Conservation (phyloP, 2,113 vertebrate genomes). For the Lophochroa leadbeateri region DNA sequence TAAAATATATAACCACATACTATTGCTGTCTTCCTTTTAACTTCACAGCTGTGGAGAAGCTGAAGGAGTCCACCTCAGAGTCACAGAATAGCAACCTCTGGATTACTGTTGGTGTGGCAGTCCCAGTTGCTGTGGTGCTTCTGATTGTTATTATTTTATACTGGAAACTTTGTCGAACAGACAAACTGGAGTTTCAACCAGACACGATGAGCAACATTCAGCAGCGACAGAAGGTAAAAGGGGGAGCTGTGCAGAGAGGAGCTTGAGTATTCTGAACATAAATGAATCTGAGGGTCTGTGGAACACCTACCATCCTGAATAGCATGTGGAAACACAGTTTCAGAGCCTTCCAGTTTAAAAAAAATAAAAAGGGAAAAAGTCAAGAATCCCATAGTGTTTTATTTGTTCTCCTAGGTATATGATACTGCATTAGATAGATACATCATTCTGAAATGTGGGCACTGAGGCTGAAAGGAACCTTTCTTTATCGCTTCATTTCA, state of each 20-base stretch:
- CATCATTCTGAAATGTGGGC: neutral
- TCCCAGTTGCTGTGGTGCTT: slow-evolving; percentile 88
- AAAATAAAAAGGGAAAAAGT: neutral
- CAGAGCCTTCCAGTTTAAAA: neutral
- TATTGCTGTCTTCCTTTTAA: neutral
- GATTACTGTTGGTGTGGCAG: slow-evolving; percentile 92
- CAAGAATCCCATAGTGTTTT: neutral
- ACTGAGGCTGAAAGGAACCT: neutral
- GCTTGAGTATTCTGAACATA: neutral
- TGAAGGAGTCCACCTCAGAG: slow-evolving; percentile 75
- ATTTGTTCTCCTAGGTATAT: neutral
- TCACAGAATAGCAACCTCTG: slow-evolving; percentile 88
- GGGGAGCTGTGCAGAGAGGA: neutral
- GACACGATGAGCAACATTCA: slow-evolving; percentile 91
- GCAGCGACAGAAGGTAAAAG: slow-evolving; percentile 93
- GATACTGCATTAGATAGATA: neutral
- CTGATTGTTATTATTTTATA: slow-evolving; percentile 93
- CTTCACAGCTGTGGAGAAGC: slow-evolving; percentile 86
- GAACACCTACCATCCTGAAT: neutral
- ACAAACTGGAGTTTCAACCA: slow-evolving; percentile 97
- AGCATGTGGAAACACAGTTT: neutral
- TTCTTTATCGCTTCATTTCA: slow-evolving; percentile 31
- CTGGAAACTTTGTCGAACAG: slow-evolving; percentile 96
- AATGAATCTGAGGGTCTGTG: neutral
- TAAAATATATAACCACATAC: neutral